phyloP scores from a whole-genome alignment of 92 coral and sea anemone species.

The Parazoanthus darwini region DNA sequence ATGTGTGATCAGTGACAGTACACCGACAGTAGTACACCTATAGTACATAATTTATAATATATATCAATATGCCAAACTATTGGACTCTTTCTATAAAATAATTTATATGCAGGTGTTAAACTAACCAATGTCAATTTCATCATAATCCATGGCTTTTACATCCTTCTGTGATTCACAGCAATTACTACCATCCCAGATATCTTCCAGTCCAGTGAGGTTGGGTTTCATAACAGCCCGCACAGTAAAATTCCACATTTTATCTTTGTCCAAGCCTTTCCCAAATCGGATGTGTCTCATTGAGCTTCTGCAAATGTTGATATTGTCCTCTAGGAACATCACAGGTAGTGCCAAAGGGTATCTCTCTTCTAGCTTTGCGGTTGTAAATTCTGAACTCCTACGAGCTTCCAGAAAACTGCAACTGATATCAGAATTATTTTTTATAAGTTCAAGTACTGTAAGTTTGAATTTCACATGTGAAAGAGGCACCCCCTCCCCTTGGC shows the following conservation, averaged over 20 bases:
- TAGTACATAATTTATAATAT: too few species aligned
- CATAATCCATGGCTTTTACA: background rate
- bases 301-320: background rate
- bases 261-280: background rate
- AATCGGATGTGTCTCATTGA: background rate
- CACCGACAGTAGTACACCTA: too few species aligned
- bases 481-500: too few species aligned
- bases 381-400: too few species aligned
- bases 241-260: background rate
- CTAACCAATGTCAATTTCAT: background rate
- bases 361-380: too few species aligned
- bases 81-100: too few species aligned
- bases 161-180: background rate
- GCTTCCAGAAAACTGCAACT: too few species aligned
- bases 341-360: background rate
- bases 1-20: too few species aligned
- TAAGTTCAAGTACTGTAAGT: too few species aligned
- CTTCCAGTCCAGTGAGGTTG: background rate
- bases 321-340: constrained; percentile 5
- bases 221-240: background rate
- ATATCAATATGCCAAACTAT: too few species aligned
- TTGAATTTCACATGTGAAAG: too few species aligned
- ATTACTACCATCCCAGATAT: background rate
- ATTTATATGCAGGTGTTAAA: background rate
- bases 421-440: too few species aligned